A percentile compares a stretch with the other conserved stretches of the same genome.
These are phyloP conservation scores for Phoxinus phoxinus DNA, from an alignment of 2,113 vertebrate species.

Conservation along the genomic window DNA sequence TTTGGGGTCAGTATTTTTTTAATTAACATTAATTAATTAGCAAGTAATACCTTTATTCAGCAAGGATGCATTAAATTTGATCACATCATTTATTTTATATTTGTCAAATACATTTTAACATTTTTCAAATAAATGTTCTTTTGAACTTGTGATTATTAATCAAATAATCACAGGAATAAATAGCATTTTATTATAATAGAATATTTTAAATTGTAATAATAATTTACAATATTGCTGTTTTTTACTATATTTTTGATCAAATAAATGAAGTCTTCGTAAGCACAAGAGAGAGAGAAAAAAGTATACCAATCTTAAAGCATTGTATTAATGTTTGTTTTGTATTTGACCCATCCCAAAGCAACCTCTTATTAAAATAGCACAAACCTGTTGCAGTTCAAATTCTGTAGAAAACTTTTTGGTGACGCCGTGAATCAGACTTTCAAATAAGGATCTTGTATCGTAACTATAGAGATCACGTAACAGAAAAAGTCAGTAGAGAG, in stretches of 20 bases:
- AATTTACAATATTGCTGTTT: too few species aligned
- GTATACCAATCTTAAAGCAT: not conserved
- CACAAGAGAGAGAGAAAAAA: not conserved
- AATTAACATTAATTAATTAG: not conserved
- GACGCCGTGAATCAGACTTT: conserved; percentile 73
- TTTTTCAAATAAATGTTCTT: not conserved
- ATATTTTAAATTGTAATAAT: not conserved
- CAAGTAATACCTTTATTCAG: not conserved
- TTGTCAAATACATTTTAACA: too few species aligned
- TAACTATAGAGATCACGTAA: conserved; percentile 70
- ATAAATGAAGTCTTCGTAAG: not conserved
- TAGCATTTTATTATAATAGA: not conserved
- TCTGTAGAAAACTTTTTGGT: conserved; percentile 79
- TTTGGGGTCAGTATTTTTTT: not conserved
- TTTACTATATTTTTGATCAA: not conserved
- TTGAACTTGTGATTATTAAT: not conserved
- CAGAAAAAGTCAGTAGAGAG: not conserved
- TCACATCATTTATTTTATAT: too few species aligned
- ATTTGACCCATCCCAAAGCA: not conserved
- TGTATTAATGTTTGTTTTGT: not conserved
- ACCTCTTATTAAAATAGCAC: not conserved
- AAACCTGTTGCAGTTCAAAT: conserved; percentile 85
- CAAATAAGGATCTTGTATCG: conserved; percentile 80
- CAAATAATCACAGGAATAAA: not conserved
- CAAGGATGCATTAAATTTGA: not conserved